Conservation (phyloP, 2,113 vertebrate species). For the Thermophis baileyi region DNA sequence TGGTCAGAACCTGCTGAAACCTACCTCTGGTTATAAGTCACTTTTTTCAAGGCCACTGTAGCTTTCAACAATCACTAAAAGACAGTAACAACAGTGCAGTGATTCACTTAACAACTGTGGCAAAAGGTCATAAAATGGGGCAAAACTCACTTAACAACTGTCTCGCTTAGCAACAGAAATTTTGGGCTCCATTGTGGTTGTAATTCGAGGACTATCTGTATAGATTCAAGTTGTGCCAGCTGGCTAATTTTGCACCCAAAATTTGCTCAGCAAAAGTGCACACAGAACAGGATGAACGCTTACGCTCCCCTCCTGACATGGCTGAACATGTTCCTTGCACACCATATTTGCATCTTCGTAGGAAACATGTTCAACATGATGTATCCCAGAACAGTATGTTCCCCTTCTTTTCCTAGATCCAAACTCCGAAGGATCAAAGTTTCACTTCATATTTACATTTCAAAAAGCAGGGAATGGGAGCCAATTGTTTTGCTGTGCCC, state of each 20-base stretch:
- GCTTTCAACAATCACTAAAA: too few relatives aligned
- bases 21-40: too few relatives aligned
- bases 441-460: constrained; percentile 23
- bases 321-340: background rate
- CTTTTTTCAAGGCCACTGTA: too few relatives aligned
- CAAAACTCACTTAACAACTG: background rate
- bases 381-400: background rate
- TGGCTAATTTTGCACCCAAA: background rate
- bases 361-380: background rate
- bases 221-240: background rate
- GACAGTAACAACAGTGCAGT: too few relatives aligned
- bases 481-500: constrained; percentile 11
- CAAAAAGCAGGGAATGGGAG: constrained; percentile 8
- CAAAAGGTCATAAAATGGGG: too few relatives aligned
- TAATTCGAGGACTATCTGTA: background rate
- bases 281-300: background rate
- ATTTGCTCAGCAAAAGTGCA: too few relatives aligned
- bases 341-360: background rate
- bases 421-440: background rate
- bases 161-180: background rate
- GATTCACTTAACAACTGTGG: too few relatives aligned
- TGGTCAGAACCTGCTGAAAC: too few relatives aligned
- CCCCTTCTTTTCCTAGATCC: background rate
- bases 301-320: background rate
- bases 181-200: background rate